These are phyloP conservation scores for Vanessa tameamea DNA, from an alignment of 1,140 invertebrate species.

Conservation along the genomic window DNA sequence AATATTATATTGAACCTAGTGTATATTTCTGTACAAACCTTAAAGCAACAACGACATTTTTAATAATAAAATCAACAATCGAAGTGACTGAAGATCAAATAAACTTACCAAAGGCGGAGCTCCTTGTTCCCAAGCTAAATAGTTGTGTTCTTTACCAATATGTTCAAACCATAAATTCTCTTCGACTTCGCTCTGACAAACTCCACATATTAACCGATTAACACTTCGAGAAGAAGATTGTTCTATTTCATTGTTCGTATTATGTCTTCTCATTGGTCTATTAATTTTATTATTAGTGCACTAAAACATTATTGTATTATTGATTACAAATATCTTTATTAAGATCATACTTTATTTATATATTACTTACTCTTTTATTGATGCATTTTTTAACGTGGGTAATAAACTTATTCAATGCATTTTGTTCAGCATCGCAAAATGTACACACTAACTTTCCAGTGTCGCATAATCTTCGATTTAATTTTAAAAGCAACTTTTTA, in stretches of 20 bases:
- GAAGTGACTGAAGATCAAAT: not conserved
- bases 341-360: no score
- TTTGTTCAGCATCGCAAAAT: slow-evolving; percentile 17
- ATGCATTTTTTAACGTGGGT: slow-evolving; percentile 21
- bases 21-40: no score
- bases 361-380: slow-evolving; percentile 17
- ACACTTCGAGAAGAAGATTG: not conserved
- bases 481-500: slow-evolving; percentile 24
- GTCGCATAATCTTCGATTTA: slow-evolving; percentile 22
- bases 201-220: slow-evolving; percentile 38
- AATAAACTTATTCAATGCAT: slow-evolving; percentile 22
- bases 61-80: no score
- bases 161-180: slow-evolving; percentile 48
- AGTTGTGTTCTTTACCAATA: slow-evolving; percentile 53
- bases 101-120: slow-evolving; percentile 44
- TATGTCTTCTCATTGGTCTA: not conserved
- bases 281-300: not conserved
- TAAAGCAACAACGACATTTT: no score
- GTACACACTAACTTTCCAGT: slow-evolving; percentile 30
- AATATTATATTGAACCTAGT: no score
- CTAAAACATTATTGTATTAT: not conserved
- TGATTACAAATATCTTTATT: not conserved
- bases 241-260: not conserved
- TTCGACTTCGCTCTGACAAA: slow-evolving; percentile 50
- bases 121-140: slow-evolving; percentile 59